Percentiles rank a stretch among this genome's conserved stretches.
These are phyloP conservation scores for Anolis carolinensis DNA, from an alignment of 2,113 vertebrate species.

Conservation along the genomic window DNA sequence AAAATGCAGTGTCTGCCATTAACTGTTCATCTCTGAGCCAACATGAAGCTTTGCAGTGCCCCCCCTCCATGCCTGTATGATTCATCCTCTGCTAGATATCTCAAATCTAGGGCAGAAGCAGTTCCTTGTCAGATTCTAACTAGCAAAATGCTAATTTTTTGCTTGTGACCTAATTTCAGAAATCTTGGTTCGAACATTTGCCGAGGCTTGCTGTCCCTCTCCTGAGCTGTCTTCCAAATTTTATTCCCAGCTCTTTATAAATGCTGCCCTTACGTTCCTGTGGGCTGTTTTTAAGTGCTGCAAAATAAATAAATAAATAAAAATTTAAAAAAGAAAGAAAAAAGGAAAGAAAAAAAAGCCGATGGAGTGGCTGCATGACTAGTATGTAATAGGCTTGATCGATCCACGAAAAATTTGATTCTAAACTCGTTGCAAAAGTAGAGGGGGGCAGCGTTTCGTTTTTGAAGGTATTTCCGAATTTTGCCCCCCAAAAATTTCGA, in stretches of 20 bases:
- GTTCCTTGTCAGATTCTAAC: background rate
- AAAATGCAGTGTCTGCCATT: background rate
- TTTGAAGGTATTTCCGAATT: no score
- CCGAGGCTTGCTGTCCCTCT: background rate
- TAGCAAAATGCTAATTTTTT: constrained; percentile 14
- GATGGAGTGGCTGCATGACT: background rate
- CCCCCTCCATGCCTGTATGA: background rate
- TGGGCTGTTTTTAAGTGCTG: background rate
- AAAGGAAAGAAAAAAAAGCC: background rate
- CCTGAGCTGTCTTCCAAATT: background rate
- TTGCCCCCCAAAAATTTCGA: no score
- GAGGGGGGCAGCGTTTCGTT: no score
- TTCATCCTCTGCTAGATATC: background rate
- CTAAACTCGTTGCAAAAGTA: no score
- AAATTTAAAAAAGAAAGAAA: no score
- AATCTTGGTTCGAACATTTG: constrained; percentile 10
- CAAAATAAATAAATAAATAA: no score
- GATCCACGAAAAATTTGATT: no score
- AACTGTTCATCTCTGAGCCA: background rate
- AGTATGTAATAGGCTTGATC: background rate
- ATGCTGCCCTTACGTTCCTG: background rate
- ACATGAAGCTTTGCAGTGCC: rapidly evolving
- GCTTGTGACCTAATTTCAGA: background rate
- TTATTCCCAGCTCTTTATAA: background rate
- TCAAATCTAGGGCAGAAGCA: constrained; percentile 23